phyloP scores from a whole-genome alignment of 2,113 vertebrate species.

The Labeo rohita region DNA sequence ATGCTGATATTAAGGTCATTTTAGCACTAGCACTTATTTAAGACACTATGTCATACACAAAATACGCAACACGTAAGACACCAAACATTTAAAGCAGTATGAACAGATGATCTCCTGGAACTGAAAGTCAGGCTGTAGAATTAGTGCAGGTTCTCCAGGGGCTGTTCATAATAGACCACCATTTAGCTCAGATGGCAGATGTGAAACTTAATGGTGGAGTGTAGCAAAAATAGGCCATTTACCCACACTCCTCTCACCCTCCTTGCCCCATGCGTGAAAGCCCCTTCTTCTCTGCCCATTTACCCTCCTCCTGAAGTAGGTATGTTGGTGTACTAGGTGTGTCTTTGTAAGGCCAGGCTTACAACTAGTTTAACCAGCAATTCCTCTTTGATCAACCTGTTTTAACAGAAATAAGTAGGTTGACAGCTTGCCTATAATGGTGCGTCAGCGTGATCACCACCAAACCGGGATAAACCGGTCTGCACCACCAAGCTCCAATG shows the following conservation, averaged over 20 bases:
- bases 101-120: neutral
- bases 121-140: neutral
- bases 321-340: no score
- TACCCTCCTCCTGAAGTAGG: neutral
- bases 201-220: conserved; percentile 1
- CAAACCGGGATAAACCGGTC: neutral
- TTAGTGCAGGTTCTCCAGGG: neutral
- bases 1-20: neutral
- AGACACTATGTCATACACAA: neutral
- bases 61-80: neutral
- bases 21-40: neutral
- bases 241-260: neutral
- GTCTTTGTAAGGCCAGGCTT: no score
- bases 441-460: neutral
- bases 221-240: neutral
- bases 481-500: no score
- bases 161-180: neutral
- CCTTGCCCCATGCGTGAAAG: neutral
- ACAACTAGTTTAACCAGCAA: no score
- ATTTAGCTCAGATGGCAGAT: conserved; percentile 10
- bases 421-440: neutral
- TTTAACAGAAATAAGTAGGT: neutral
- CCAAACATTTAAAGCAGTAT: neutral
- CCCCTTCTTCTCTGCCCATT: neutral
- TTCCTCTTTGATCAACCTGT: neutral